These are phyloP conservation scores for Crocidura indochinensis DNA, from an alignment of 2,797 vertebrate genomes.

Conservation along the genomic window DNA sequence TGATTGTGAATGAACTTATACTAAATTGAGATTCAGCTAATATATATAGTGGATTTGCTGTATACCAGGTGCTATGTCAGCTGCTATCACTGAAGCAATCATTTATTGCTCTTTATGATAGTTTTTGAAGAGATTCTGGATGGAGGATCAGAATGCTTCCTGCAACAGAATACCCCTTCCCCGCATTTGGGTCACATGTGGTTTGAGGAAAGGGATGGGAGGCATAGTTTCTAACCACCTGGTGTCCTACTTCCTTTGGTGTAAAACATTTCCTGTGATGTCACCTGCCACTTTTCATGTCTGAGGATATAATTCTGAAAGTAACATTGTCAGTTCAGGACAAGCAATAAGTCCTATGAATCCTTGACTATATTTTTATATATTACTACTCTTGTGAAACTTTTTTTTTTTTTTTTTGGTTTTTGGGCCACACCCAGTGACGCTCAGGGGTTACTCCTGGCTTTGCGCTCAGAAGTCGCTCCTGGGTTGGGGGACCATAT, in stretches of 20 bases:
- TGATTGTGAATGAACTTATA: conserved; percentile 38
- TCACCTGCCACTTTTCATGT: neutral
- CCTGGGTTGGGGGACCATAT: too few species aligned
- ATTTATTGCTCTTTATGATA: neutral
- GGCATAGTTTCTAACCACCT: neutral
- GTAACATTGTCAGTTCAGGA: neutral
- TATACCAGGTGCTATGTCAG: neutral
- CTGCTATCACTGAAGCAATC: neutral
- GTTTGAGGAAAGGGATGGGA: fast-evolving
- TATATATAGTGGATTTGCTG: neutral
- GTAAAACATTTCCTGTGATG: neutral
- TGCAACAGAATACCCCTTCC: too few species aligned
- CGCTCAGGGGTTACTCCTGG: too few species aligned
- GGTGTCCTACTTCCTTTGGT: neutral
- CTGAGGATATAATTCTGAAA: conserved; percentile 18
- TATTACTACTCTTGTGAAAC: neutral
- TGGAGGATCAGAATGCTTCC: neutral
- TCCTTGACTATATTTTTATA: neutral
- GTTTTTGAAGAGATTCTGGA: conserved; percentile 15
- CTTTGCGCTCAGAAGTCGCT: too few species aligned
- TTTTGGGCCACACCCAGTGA: too few species aligned
- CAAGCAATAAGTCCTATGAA: neutral
- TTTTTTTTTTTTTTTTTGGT: too few species aligned
- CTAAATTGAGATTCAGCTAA: conserved; percentile 3
- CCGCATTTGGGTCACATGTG: fast-evolving